Evolutionary conservation across 2,113 vertebrate genomes (phyloP).

Genomic region (Hippocampus guttulatus): DNA sequence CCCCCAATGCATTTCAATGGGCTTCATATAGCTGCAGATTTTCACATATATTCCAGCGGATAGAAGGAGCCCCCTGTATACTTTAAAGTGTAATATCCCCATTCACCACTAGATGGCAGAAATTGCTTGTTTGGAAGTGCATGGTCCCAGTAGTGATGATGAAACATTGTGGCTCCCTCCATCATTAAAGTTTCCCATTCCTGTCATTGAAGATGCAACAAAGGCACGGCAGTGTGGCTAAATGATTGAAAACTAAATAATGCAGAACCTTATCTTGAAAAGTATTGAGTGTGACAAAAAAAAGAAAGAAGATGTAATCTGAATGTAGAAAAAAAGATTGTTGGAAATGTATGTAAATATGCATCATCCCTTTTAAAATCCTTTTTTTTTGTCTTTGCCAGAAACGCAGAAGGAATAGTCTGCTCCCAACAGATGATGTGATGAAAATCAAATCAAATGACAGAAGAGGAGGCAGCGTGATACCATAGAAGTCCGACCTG

Average conservation of each 20-base stretch:
- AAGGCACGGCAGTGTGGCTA: not conserved
- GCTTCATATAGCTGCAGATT: too few species aligned
- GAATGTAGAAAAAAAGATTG: conserved; percentile 1
- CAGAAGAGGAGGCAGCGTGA: conserved; percentile 10
- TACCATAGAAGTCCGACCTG: conserved; percentile 36
- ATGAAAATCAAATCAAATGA: conserved; percentile 42
- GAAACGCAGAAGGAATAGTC: conserved; percentile 8
- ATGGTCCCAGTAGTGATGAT: too few species aligned
- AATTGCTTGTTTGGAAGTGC: too few species aligned
- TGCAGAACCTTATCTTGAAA: not conserved
- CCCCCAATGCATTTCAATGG: too few species aligned
- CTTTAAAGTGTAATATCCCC: too few species aligned
- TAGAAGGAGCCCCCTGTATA: too few species aligned
- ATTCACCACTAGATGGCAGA: too few species aligned
- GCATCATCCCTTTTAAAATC: conserved; percentile 24
- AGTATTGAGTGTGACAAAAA: not conserved
- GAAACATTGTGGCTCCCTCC: too few species aligned
- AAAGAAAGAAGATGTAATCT: not conserved
- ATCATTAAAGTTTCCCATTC: too few species aligned
- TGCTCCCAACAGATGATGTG: conserved; percentile 27
- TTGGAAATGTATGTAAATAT: conserved; percentile 26
- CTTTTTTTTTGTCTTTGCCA: conserved; percentile 49
- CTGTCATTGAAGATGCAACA: not conserved
- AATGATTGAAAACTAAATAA: not conserved
- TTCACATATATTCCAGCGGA: too few species aligned